Percentiles rank a stretch among this genome's conserved stretches.
Evolutionary conservation across 2,113 vertebrate species (phyloP).

Genomic region (Chloroceryle aenea): DNA sequence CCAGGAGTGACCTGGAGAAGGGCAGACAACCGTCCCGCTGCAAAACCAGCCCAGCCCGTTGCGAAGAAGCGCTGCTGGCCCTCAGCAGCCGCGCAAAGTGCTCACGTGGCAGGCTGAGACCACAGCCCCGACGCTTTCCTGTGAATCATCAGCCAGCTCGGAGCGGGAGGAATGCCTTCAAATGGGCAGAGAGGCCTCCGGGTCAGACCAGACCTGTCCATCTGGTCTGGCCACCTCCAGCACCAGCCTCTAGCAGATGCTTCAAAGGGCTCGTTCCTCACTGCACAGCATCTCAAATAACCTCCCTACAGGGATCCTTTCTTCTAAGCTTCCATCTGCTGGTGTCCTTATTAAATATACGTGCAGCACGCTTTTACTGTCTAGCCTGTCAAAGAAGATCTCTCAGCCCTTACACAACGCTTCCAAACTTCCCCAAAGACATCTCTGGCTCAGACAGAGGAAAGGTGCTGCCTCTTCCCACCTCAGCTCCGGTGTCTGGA

Average conservation of each 20-base stretch:
- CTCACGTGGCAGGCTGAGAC: background rate
- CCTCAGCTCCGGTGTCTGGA: accelerated
- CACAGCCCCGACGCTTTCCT: background rate
- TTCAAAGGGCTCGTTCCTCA: slow-evolving; percentile 29
- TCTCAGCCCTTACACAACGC: background rate
- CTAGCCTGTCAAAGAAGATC: background rate
- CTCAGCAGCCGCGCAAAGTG: background rate
- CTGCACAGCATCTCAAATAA: background rate
- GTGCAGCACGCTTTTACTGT: background rate
- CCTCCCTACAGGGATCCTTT: slow-evolving; percentile 10
- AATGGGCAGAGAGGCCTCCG: background rate
- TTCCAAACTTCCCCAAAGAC: background rate
- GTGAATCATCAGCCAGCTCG: background rate
- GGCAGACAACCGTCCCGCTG: background rate
- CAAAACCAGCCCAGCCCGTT: accelerated
- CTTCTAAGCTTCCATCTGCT: background rate
- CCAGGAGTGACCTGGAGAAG: background rate
- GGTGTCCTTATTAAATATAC: background rate
- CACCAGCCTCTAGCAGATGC: background rate
- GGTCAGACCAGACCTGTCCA: background rate
- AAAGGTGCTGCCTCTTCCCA: background rate
- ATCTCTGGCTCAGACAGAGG: background rate
- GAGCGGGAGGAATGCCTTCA: background rate
- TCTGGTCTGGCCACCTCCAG: slow-evolving; percentile 23
- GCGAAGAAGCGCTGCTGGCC: background rate